Base-by-base conservation (phyloP, 2,113 vertebrate genomes). In the Serilophus lunatus region DNA sequence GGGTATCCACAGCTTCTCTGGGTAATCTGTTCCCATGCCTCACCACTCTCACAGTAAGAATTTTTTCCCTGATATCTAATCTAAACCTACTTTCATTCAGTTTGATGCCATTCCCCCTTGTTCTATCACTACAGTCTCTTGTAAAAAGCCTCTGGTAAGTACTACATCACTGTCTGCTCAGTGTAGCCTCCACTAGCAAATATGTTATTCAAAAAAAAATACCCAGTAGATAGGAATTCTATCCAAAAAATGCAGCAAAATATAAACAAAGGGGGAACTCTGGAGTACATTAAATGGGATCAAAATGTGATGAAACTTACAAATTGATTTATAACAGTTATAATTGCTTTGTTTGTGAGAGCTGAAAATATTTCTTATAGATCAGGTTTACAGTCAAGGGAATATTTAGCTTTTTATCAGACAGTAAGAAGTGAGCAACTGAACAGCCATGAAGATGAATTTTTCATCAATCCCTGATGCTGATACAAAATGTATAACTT, bases 51-150 rank as follows among this genome's bases (percentile, higher is more conserved):
- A 47, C 13, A 53, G 28, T 12, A 60, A 82, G 38, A 19, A 45
- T 5, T 20, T 40, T 19, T 38, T 12, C 20, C 10, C 10, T 68
- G 13, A 25, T 38, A 53, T 14, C 19, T 25, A 38, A 38, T 60
- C 23, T 40, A 61, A 68, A 47, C 5, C 13, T 47, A 7, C 7
- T 40, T 13, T 66, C 4, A 6, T 75, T 68, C 38, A n/a, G 9
- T 35, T 35, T 54, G 47, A 61, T 15, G 50, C 3, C 16, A 61
- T 40, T 69, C 59, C 14, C 17, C 13, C 13, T 76, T 61, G 20
- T 61, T 40, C 38, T 68, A 29, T 40, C n/a, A 25, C 40, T 25
- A 47, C 0, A 0, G 31, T 20, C 4, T 4, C 6, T 40, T 49
- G 70, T 61, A 61, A 47, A 68, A 82, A 23, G 47, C 24, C n/a